A percentile compares a stretch with the other conserved stretches of the same genome.
phyloP scores from a whole-genome alignment of 1,140 invertebrate genomes.

The Magallana gigas region DNA sequence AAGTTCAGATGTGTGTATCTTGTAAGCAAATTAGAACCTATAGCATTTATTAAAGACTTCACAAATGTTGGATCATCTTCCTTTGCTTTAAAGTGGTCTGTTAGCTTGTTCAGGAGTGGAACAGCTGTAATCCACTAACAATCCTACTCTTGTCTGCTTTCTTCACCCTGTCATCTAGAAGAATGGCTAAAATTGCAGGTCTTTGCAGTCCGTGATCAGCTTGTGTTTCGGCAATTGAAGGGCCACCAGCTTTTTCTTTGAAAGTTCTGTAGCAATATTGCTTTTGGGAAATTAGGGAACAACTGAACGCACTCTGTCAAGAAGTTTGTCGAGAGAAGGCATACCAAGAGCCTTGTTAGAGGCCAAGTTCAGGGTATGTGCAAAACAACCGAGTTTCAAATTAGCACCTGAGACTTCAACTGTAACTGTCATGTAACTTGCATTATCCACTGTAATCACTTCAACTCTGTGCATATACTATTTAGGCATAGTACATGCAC shows the following conservation, averaged over 20 bases:
- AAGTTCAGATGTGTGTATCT: too few relatives aligned
- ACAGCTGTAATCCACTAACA: too few relatives aligned
- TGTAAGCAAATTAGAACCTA: too few relatives aligned
- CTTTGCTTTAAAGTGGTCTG: too few relatives aligned
- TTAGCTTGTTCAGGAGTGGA: too few relatives aligned
- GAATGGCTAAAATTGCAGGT: too few relatives aligned
- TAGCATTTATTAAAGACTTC: too few relatives aligned
- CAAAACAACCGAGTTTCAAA: background rate
- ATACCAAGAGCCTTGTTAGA: slow-evolving; percentile 2
- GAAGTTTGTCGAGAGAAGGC: background rate
- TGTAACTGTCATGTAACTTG: background rate
- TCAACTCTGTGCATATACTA: background rate
- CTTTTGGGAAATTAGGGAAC: background rate
- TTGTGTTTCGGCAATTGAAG: background rate
- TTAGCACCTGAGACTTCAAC: background rate
- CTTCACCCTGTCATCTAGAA: too few relatives aligned
- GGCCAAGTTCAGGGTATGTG: background rate
- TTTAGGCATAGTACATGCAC: too few relatives aligned
- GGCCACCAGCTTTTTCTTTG: background rate
- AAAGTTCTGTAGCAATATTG: background rate
- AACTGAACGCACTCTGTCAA: background rate
- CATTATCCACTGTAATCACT: slow-evolving; percentile 15
- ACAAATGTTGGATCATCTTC: too few relatives aligned
- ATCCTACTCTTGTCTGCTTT: too few relatives aligned
- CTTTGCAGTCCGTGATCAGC: background rate